A percentile compares a stretch with the other conserved stretches of the same genome.
These are phyloP conservation scores for Drosophila gunungcola DNA, from an alignment of 1,140 invertebrate species.

Conservation along the genomic window DNA sequence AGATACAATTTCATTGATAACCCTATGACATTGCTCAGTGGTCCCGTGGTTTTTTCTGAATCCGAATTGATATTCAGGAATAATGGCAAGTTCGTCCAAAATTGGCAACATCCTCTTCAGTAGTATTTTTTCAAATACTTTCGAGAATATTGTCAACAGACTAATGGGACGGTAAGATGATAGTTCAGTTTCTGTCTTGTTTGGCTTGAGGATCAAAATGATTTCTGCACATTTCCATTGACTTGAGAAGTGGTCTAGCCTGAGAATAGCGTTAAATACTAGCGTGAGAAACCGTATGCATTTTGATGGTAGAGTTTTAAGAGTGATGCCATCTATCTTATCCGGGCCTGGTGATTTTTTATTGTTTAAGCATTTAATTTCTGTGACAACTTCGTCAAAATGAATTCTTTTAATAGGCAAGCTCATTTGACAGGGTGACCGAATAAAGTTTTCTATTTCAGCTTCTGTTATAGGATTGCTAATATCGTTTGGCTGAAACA, in stretches of 20 bases:
- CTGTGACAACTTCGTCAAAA: slow-evolving; percentile 23
- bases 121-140: slow-evolving; percentile 66
- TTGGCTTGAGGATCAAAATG: slow-evolving; percentile 29
- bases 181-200: slow-evolving; percentile 18
- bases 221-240: slow-evolving; percentile 40
- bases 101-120: slow-evolving; percentile 53
- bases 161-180: slow-evolving; percentile 39
- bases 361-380: slow-evolving; percentile 36
- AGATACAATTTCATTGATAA: slow-evolving; percentile 35
- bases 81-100: slow-evolving; percentile 31
- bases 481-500: too few species aligned
- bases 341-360: slow-evolving; percentile 50
- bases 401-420: slow-evolving; percentile 6
- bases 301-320: slow-evolving; percentile 34
- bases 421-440: slow-evolving; percentile 11
- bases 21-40: slow-evolving; percentile 60
- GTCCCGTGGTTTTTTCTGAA: slow-evolving; percentile 67
- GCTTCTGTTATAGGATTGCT: slow-evolving; percentile 6
- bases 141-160: slow-evolving; percentile 58
- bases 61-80: slow-evolving; percentile 49
- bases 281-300: slow-evolving; percentile 20
- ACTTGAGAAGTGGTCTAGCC: slow-evolving; percentile 31
- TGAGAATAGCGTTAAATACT: slow-evolving; percentile 40
- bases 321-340: slow-evolving; percentile 20
- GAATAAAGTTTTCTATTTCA: slow-evolving; percentile 12